phyloP scores from a whole-genome alignment of 2,113 vertebrate species.

The Apistogramma diplotaenia region DNA sequence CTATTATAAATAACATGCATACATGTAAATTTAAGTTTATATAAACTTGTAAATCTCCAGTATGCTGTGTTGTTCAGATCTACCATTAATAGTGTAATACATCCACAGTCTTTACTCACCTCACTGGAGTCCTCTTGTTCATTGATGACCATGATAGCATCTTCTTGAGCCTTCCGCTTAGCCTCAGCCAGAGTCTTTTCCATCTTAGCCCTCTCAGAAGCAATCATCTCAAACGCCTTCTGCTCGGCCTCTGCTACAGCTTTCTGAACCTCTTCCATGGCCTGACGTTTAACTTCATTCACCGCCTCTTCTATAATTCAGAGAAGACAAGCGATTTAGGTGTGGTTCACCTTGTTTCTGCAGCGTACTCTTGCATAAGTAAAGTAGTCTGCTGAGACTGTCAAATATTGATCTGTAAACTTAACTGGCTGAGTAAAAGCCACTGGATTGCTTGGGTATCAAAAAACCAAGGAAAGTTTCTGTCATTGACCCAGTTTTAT shows the following conservation, averaged over 20 bases:
- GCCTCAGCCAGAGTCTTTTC: slow-evolving; percentile 94
- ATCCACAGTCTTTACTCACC: slow-evolving; percentile 75
- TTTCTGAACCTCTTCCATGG: slow-evolving; percentile 98
- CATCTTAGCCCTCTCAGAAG: slow-evolving; percentile 94
- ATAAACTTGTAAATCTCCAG: neutral
- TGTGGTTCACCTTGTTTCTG: neutral
- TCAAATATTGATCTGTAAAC: neutral
- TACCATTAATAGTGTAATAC: neutral
- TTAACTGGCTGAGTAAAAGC: neutral
- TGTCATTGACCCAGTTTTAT: neutral
- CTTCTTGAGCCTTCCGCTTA: slow-evolving; percentile 93
- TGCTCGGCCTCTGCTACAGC: slow-evolving; percentile 96
- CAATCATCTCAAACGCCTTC: slow-evolving; percentile 98
- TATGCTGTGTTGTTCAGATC: neutral
- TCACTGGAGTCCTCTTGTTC: slow-evolving; percentile 98
- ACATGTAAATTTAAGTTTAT: neutral
- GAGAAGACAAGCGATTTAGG: accelerated
- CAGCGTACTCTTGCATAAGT: neutral
- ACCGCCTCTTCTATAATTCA: slow-evolving; percentile 89
- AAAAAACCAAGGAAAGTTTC: neutral
- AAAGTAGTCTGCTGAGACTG: neutral
- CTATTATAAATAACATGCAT: neutral
- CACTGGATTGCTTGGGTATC: neutral
- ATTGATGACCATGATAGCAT: slow-evolving; percentile 94
- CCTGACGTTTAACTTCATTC: slow-evolving; percentile 98